Base-by-base conservation (phyloP, 2,888 invertebrate genomes). In the Sminthurinus aureus region DNA sequence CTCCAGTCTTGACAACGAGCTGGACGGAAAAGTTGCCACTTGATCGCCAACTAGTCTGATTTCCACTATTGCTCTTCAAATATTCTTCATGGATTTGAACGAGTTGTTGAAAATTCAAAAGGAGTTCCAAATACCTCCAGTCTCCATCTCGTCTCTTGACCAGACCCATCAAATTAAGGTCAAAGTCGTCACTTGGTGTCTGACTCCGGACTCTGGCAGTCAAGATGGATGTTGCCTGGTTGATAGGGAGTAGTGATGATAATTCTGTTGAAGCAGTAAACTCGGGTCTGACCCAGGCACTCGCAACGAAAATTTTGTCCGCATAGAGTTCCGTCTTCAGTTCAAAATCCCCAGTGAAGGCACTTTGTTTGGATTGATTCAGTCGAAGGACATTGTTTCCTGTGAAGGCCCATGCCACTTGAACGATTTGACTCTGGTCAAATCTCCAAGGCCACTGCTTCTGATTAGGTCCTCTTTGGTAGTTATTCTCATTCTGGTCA, bases 91-190 rank as follows among this genome's bases (percentile, higher is more conserved):
- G 20, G 13, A 69, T n/a, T 9, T 11, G 13, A 12, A 13, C 9
- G 69, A 69, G 69, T 20, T n/a, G 15, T 9, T 12, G 20, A 26
- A 83, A 77, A 50, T 85, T 75, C 0, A 81, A 24, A 0, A 38
- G 26, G 0, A 81, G 38, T 58, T 85, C 85, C 26, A 85, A 0
- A 20, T 85, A 83, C 0, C 24, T 0, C 85, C 83, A 84, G 24
- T 82, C 64, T 20, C 71, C 64, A 0, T 20, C 0, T 12, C 20
- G 38, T 8, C 80, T 15, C 66, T 83, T 83, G 52, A 81, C 66
- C 51, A 69, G 58, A 0, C 52, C 79, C 12, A 52, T 13, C 4
- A 85, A n/a, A 0, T 74, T 76, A 0, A 84, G 8, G 69, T 9
- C 12, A 13, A n/a, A 13, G 8, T n/a, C 69, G 8, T 13, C 13